A percentile compares a stretch with the other conserved stretches of the same genome.
Conservation (phyloP, 2,113 vertebrate species). For the Chaetura pelagica region DNA sequence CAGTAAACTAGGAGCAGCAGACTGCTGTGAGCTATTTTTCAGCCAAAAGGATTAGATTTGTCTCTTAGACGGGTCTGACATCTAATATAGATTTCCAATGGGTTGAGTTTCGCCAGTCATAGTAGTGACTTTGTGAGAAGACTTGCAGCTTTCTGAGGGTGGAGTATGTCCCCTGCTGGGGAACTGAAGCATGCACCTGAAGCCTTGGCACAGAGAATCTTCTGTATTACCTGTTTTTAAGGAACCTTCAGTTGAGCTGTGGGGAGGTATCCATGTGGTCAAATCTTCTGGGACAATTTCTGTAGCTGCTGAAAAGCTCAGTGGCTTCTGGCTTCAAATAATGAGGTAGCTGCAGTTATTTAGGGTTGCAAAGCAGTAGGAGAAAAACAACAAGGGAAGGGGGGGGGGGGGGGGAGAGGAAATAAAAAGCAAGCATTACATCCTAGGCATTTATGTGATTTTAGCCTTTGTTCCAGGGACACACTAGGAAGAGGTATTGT, state of each 20-base stretch:
- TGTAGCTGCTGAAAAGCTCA: background rate
- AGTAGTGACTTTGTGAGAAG: slow-evolving; percentile 60
- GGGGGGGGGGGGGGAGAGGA: too few relatives aligned
- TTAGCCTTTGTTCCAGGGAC: background rate
- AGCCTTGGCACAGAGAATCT: background rate
- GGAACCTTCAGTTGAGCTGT: background rate
- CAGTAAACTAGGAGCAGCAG: slow-evolving; percentile 60
- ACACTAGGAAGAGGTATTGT: background rate
- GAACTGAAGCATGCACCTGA: background rate
- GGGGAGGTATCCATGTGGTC: background rate
- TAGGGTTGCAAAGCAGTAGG: background rate
- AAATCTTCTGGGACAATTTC: background rate
- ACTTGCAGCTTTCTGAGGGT: slow-evolving; percentile 38
- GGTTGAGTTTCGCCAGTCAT: slow-evolving; percentile 67
- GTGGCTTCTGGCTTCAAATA: background rate
- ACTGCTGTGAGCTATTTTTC: slow-evolving; percentile 72
- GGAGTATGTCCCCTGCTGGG: slow-evolving; percentile 61
- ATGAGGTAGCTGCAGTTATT: background rate
- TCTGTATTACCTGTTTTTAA: background rate
- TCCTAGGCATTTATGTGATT: background rate
- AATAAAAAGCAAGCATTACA: background rate
- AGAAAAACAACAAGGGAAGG: too few relatives aligned
- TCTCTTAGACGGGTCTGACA: slow-evolving; percentile 71
- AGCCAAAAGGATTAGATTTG: slow-evolving; percentile 76
- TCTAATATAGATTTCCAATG: slow-evolving; percentile 78